Evolutionary conservation across 2,888 invertebrate species (phyloP).

Genomic region (Galerucella nymphaeae): DNA sequence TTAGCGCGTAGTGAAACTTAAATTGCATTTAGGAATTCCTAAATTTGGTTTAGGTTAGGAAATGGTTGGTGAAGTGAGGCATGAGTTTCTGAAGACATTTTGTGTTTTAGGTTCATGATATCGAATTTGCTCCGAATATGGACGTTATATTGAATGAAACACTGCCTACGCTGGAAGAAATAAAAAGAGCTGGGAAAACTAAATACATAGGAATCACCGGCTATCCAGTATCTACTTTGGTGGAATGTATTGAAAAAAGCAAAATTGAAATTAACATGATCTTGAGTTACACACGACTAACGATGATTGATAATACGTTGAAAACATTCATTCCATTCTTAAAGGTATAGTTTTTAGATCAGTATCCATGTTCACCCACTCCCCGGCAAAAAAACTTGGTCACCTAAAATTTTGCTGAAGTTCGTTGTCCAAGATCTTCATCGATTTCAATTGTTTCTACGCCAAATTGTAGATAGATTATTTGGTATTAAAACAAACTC

Average conservation of each 20-base stretch:
- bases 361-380: too few species aligned
- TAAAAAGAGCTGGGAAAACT: conserved; percentile 79
- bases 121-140: conserved; percentile 84
- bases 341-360: conserved; percentile 68
- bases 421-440: too few species aligned
- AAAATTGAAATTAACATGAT: conserved; percentile 73
- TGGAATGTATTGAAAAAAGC: conserved; percentile 77
- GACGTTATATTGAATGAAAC: conserved; percentile 86
- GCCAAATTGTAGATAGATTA: too few species aligned
- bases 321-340: conserved; percentile 80
- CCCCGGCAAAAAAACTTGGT: too few species aligned
- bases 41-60: too few species aligned
- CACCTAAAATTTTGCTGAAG: too few species aligned
- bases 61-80: too few species aligned
- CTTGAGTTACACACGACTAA: conserved; percentile 83
- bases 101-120: conserved; percentile 83
- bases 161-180: conserved; percentile 81
- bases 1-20: too few species aligned
- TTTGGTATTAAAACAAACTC: too few species aligned
- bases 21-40: too few species aligned
- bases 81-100: too few species aligned
- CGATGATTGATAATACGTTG: conserved; percentile 82
- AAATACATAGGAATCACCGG: conserved; percentile 88
- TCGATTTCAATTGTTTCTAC: too few species aligned
- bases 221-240: conserved; percentile 82